Evolutionary conservation across 2,113 vertebrate genomes (phyloP).

Genomic region (Nansenia antarctica): DNA sequence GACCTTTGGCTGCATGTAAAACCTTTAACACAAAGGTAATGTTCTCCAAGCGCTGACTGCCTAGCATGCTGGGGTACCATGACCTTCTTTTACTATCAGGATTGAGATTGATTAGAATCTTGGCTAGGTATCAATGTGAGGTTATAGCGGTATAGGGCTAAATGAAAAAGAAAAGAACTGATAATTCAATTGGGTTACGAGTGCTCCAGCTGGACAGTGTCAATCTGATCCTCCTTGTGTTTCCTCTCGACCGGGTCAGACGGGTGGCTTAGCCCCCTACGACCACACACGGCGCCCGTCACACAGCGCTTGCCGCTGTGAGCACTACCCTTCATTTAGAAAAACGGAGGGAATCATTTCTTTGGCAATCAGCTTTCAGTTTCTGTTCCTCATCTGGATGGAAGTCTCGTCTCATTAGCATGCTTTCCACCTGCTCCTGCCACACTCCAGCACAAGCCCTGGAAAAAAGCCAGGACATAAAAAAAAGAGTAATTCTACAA

Average conservation of each 20-base stretch:
- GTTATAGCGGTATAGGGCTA: background rate
- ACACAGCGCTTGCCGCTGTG: background rate
- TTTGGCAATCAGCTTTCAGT: background rate
- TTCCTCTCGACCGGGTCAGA: background rate
- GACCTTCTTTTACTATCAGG: background rate
- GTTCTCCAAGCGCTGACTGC: background rate
- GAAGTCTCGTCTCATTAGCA: background rate
- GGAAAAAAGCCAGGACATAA: background rate
- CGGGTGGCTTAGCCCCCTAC: background rate
- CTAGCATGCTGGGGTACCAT: background rate
- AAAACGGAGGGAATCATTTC: background rate
- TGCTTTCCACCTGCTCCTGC: background rate
- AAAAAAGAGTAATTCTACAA: background rate
- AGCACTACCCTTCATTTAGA: background rate
- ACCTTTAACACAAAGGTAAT: background rate
- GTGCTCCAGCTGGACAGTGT: background rate
- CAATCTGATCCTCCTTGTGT: background rate
- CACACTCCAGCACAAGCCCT: background rate
- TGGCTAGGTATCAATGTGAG: background rate
- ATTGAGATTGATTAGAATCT: background rate
- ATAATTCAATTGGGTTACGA: background rate
- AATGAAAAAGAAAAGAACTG: background rate
- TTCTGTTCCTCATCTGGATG: background rate
- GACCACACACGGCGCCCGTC: background rate
- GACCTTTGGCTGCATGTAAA: slow-evolving; percentile 16